phyloP scores from a whole-genome alignment of 2,113 vertebrate genomes.

The Gymnocephalus cernua region DNA sequence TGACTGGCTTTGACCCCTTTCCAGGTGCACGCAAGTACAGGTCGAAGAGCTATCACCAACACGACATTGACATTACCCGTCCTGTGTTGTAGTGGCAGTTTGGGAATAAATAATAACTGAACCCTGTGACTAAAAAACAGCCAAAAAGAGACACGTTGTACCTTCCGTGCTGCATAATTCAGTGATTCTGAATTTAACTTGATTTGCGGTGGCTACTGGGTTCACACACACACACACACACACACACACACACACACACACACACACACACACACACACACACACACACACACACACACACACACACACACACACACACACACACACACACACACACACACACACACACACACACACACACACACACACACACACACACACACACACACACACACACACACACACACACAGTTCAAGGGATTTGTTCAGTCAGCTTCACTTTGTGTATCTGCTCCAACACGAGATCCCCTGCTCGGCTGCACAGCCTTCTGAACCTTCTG shows the following conservation, averaged over 20 bases:
- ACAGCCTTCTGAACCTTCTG: conserved; percentile 47
- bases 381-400: conserved; percentile 1
- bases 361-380: conserved; percentile 2
- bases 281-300: conserved; percentile 10
- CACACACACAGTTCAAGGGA: conserved; percentile 39
- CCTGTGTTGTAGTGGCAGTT: background rate
- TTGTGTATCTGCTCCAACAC: conserved; percentile 40
- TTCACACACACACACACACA: background rate
- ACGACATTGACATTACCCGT: background rate
- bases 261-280: conserved; percentile 1
- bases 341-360: conserved; percentile 6
- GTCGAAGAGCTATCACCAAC: background rate
- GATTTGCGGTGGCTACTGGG: conserved; percentile 37
- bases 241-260: conserved; percentile 7
- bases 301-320: conserved; percentile 1
- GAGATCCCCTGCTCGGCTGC: conserved; percentile 37
- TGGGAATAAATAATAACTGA: background rate
- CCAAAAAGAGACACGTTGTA: background rate
- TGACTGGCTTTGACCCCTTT: conserved; percentile 43
- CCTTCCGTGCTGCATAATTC: conserved; percentile 49
- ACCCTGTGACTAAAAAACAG: conserved; percentile 2
- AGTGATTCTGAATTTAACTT: conserved; percentile 49
- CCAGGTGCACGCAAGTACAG: conserved; percentile 32
- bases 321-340: conserved; percentile 2
- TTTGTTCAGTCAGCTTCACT: conserved; percentile 59